phyloP scores from a whole-genome alignment of 2,888 invertebrate species.

The Sialis fuliginosa region DNA sequence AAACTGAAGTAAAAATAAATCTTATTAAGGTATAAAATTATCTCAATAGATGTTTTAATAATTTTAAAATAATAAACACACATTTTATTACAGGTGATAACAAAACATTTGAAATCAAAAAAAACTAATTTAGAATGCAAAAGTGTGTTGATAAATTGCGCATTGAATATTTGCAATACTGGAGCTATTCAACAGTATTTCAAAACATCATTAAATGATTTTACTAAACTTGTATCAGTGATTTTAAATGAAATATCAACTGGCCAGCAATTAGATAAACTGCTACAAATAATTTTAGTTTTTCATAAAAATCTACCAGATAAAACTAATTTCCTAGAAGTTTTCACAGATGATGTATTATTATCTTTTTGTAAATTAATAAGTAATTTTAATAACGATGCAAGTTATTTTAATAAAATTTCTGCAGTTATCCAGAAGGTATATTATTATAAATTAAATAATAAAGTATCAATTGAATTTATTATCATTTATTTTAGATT shows the following conservation, averaged over 20 bases:
- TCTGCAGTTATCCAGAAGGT: background rate
- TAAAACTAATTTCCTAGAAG: background rate
- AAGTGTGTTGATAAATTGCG: background rate
- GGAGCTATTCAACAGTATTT: background rate
- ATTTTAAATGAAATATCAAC: background rate
- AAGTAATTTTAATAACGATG: background rate
- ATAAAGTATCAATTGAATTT: too few relatives aligned
- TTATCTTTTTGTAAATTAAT: background rate
- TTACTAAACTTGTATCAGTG: background rate
- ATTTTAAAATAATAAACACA: background rate
- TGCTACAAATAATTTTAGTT: background rate
- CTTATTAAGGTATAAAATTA: background rate
- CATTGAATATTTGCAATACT: background rate
- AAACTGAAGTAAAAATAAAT: background rate
- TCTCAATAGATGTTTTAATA: background rate
- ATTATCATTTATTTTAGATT: too few relatives aligned
- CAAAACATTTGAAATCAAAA: background rate
- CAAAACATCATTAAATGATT: constrained; percentile 1
- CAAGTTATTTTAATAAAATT: background rate
- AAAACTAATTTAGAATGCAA: background rate
- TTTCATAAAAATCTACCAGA: background rate
- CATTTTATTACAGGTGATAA: background rate
- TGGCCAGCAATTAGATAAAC: background rate
- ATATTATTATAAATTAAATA: background rate
- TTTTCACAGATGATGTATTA: background rate